A percentile compares a stretch with the other conserved stretches of the same genome.
phyloP scores from a whole-genome alignment of 2,797 vertebrate species.

The Coregonus suidteri region DNA sequence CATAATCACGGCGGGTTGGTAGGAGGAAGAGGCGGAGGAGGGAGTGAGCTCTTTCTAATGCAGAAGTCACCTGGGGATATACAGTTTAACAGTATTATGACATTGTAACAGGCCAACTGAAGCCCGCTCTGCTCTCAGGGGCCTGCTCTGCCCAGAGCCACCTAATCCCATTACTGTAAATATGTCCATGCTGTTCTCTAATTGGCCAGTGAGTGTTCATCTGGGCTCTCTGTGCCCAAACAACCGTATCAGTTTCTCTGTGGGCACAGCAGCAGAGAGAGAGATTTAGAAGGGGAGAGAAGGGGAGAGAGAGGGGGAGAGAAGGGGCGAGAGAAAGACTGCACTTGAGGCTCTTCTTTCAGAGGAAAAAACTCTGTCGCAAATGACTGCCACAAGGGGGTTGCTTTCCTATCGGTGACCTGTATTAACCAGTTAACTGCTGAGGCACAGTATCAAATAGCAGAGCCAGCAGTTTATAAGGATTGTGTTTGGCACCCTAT shows the following conservation, averaged over 20 bases:
- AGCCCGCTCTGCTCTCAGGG: background rate
- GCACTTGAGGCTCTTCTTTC: background rate
- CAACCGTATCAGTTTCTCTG: conserved; percentile 32
- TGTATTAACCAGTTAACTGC: background rate
- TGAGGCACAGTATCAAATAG: background rate
- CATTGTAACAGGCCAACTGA: background rate
- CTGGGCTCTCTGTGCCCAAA: conserved; percentile 18
- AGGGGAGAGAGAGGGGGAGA: too few relatives aligned
- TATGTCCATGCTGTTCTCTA: conserved; percentile 39
- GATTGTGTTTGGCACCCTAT: background rate
- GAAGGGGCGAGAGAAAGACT: too few relatives aligned
- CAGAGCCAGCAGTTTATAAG: background rate
- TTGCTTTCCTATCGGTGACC: background rate
- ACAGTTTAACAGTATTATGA: background rate
- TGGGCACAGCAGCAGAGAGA: too few relatives aligned
- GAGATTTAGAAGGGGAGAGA: too few relatives aligned
- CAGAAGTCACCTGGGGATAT: background rate
- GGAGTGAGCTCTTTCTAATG: background rate
- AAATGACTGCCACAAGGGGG: background rate
- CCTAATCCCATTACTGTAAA: conserved; percentile 32
- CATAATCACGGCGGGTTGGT: conserved; percentile 20
- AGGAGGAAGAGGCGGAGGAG: background rate
- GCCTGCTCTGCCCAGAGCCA: conserved; percentile 14
- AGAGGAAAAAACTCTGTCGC: background rate
- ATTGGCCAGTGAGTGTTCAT: conserved; percentile 30